Percentiles rank a stretch among this genome's conserved stretches.
These are phyloP conservation scores for Epinephelus cyanopodus DNA, from an alignment of 2,113 vertebrate genomes.

Conservation along the genomic window DNA sequence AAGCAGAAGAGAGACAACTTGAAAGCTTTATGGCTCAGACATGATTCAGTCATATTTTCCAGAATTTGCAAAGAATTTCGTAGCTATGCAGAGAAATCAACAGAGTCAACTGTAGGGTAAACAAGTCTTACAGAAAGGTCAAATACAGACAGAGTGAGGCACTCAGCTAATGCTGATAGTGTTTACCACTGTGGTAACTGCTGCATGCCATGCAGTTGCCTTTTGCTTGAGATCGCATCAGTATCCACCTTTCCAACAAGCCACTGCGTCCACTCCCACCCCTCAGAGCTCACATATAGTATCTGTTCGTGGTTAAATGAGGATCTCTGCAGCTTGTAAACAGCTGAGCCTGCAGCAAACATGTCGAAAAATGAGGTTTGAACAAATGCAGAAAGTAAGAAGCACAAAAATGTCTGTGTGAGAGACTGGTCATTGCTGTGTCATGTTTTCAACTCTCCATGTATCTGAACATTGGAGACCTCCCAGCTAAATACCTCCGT, in stretches of 20 bases:
- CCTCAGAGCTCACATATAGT: neutral
- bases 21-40: neutral
- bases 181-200: neutral
- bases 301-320: constrained; percentile 3
- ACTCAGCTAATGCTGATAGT: neutral
- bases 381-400: neutral
- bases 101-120: neutral
- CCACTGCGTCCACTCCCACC: neutral
- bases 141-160: neutral
- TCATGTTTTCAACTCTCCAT: neutral
- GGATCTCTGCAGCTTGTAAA: neutral
- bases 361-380: neutral
- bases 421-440: neutral
- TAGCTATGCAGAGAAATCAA: neutral
- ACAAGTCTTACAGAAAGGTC: neutral
- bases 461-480: neutral
- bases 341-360: neutral
- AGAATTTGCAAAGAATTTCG: neutral
- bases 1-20: neutral
- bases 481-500: neutral
- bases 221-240: neutral
- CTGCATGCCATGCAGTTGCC: neutral
- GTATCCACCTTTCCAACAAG: neutral
- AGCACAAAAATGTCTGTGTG: neutral
- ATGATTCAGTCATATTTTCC: neutral